Conservation (phyloP, 2,888 invertebrate species). For the Nebria salina region DNA sequence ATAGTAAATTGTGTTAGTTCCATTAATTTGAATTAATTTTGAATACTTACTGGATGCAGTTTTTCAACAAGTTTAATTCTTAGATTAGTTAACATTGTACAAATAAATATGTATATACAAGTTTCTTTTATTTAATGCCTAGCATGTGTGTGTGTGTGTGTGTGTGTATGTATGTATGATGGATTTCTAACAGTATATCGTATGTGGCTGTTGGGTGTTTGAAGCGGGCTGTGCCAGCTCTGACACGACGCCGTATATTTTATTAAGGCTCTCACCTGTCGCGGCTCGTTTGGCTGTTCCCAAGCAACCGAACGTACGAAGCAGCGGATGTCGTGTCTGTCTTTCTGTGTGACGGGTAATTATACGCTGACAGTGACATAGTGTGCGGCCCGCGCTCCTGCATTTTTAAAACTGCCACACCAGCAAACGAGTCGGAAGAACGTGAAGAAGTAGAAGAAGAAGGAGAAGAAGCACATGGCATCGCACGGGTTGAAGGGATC, state of each 20-base stretch:
- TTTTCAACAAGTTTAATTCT: too few species aligned
- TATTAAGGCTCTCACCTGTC: conserved; percentile 63
- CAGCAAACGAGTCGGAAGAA: conserved; percentile 35
- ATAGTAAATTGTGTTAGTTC: too few species aligned
- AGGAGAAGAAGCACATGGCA: neutral
- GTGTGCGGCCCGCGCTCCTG: conserved; percentile 59
- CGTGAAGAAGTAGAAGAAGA: neutral
- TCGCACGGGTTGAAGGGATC: neutral
- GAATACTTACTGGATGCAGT: neutral
- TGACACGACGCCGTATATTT: conserved; percentile 60
- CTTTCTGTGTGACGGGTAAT: conserved; percentile 62
- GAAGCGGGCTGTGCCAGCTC: conserved; percentile 27
- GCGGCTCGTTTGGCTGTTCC: conserved; percentile 60
- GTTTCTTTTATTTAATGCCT: too few species aligned
- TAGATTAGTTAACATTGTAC: too few species aligned
- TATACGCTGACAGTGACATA: conserved; percentile 63
- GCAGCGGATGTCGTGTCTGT: conserved; percentile 61
- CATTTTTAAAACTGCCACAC: conserved; percentile 58
- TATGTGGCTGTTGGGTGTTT: neutral
- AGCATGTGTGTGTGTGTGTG: neutral
- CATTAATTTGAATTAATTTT: neutral
- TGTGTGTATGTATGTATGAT: neutral
- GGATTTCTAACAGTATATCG: neutral
- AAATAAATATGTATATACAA: too few species aligned
- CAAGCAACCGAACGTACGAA: conserved; percentile 54